Evolutionary conservation across 2,888 invertebrate genomes (phyloP), one percentile per base, ranked within the genome.

Genomic region (Monopis laevigella): DNA sequence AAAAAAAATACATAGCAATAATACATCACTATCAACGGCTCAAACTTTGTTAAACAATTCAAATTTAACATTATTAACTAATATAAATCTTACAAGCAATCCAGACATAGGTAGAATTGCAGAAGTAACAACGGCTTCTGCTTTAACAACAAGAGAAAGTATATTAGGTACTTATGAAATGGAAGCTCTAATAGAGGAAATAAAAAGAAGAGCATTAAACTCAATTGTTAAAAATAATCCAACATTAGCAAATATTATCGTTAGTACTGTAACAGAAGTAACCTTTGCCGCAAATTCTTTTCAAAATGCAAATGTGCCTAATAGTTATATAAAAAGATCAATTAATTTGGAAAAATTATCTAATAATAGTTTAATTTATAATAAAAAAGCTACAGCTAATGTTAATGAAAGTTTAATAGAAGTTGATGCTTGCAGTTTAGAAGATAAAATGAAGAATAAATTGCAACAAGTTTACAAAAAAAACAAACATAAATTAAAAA

Each of bases 101-200:
- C 24, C 5, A 21, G 8, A 21, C 6, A 5, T 21, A 21, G 8
- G 6, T 7, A 21, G 6, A 21, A 21, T 8, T 7, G 8, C 24
- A 7, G 24, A 21, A 21, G 6, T 21, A 21, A 21, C 24, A 21
- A 21, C 24, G 5, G 5, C 8, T 21, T n/a, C n/a, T n/a, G n/a
- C n/a, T n/a, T n/a, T n/a, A n/a, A n/a, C n/a, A n/a, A n/a, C n/a
- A n/a, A n/a, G n/a, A n/a, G n/a, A 5, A 10, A 29, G 11, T 5
- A 47, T 42, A 7, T n/a, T 40, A 12, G 58, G 54, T 1, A 65
- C 65, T 6, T 59, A 56, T 2, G 54, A 62, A 44, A 56, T 73
- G 35, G 72, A 73, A 52, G 48, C 45, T 12, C 41, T 71, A 29
- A 52, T 74, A 1, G 57, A 63, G 42, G 53, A 60, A 43, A 61